These are phyloP conservation scores for Megalops cyprinoides DNA, from an alignment of 2,797 vertebrate species.

Conservation along the genomic window DNA sequence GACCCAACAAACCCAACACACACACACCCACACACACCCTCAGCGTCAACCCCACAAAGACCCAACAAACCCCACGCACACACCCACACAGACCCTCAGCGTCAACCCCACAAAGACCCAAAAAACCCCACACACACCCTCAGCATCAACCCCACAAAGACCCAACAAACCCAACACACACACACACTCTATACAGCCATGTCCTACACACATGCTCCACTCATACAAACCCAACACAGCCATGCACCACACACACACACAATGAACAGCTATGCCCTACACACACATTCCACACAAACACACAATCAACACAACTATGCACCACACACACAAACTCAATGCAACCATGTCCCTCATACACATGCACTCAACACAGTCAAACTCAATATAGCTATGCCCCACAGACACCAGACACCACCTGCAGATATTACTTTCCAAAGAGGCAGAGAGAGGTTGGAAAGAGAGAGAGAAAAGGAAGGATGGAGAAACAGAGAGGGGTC, in stretches of 20 bases:
- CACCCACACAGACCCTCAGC: not conserved
- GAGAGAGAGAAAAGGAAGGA: not conserved
- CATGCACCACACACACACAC: not conserved
- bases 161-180: too few relatives aligned
- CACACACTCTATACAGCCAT: not conserved
- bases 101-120: too few relatives aligned
- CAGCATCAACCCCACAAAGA: too few relatives aligned
- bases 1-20: too few relatives aligned
- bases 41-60: too few relatives aligned
- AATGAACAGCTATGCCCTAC: not conserved
- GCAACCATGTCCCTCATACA: too few relatives aligned
- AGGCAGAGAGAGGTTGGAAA: slow-evolving; percentile 17
- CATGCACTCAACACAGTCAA: not conserved
- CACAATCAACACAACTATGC: too few relatives aligned
- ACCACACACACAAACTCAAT: not conserved
- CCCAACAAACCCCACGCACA: too few relatives aligned
- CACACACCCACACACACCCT: not conserved
- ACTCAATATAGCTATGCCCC: not conserved
- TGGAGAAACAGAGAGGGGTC: not conserved
- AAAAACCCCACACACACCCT: too few relatives aligned
- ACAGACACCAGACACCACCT: not conserved
- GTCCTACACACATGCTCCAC: not conserved
- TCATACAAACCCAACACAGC: not conserved
- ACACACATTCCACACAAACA: not conserved
- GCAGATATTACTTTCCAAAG: too few relatives aligned